Evolutionary conservation across 2,797 vertebrate genomes (phyloP).

Genomic region (Pseudocheirus occidentalis): DNA sequence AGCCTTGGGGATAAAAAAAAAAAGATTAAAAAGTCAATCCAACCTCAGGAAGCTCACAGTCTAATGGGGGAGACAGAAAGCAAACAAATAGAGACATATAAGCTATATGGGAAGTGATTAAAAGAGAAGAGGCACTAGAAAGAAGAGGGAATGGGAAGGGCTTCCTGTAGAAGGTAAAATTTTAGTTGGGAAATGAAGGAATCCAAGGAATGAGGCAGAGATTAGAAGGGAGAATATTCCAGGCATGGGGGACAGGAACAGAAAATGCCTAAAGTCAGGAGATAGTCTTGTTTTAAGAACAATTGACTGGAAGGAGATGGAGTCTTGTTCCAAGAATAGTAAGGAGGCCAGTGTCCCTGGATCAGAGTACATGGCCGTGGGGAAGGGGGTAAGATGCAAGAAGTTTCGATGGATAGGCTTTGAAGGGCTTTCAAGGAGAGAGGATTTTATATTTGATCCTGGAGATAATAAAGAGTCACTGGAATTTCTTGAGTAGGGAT

Average conservation of each 20-base stretch:
- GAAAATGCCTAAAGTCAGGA: not conserved
- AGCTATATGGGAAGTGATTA: not conserved
- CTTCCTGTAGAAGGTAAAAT: not conserved
- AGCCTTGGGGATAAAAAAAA: not conserved
- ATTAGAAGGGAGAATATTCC: not conserved
- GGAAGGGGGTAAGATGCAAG: not conserved
- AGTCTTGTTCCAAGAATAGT: too few relatives aligned
- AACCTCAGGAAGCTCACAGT: not conserved
- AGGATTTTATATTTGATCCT: not conserved
- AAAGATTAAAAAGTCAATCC: not conserved
- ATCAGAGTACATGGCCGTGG: not conserved
- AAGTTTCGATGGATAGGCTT: not conserved
- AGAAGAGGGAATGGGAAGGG: not conserved
- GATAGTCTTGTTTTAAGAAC: not conserved
- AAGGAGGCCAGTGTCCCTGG: not conserved
- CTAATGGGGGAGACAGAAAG: not conserved
- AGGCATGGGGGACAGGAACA: not conserved
- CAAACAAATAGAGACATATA: not conserved
- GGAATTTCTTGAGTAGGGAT: not conserved
- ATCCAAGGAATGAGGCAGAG: not conserved
- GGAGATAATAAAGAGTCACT: not conserved
- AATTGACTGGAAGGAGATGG: not conserved
- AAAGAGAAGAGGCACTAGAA: not conserved
- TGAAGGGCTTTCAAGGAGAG: not conserved
- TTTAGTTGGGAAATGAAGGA: not conserved